Evolutionary conservation across 1,140 invertebrate species (phyloP).

Genomic region (Nymphalis io): DNA sequence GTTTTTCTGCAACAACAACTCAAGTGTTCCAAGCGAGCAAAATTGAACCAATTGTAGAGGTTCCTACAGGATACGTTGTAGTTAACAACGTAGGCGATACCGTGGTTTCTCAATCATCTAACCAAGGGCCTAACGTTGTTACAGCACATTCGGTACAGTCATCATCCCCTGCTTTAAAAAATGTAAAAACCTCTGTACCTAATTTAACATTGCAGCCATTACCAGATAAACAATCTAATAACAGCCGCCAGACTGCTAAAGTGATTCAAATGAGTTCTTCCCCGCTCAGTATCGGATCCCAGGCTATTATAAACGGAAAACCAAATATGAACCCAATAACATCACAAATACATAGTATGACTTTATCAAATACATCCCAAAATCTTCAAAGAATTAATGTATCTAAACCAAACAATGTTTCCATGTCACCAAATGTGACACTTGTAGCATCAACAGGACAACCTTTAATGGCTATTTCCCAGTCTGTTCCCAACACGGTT

Average conservation of each 20-base stretch:
- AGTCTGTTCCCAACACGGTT: conserved; percentile 67
- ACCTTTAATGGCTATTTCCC: conserved; percentile 74
- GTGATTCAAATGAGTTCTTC: conserved; percentile 70
- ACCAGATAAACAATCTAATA: conserved; percentile 69
- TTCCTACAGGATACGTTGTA: conserved; percentile 86
- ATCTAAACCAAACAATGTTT: conserved; percentile 64
- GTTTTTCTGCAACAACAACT: conserved; percentile 89
- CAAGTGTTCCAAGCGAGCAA: conserved; percentile 91
- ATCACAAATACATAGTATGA: conserved; percentile 74
- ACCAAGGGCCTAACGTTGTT: conserved; percentile 66
- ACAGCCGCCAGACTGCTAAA: conserved; percentile 68
- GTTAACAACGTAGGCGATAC: conserved; percentile 83
- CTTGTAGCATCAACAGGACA: conserved; percentile 71
- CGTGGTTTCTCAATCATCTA: conserved; percentile 58
- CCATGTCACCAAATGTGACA: conserved; percentile 70
- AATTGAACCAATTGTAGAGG: conserved; percentile 89
- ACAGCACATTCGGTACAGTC: conserved; percentile 70
- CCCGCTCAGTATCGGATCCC: conserved; percentile 55
- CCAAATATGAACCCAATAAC: conserved; percentile 72
- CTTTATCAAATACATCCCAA: conserved; percentile 60
- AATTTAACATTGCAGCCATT: conserved; percentile 78
- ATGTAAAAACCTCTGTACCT: conserved; percentile 68
- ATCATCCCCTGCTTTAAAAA: conserved; percentile 66
- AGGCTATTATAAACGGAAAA: conserved; percentile 59
- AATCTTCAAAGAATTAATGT: conserved; percentile 59